Evolutionary conservation across 2,797 vertebrate genomes (phyloP), one percentile per base, ranked within the genome.

Genomic region (Eleutherodactylus coqui): DNA sequence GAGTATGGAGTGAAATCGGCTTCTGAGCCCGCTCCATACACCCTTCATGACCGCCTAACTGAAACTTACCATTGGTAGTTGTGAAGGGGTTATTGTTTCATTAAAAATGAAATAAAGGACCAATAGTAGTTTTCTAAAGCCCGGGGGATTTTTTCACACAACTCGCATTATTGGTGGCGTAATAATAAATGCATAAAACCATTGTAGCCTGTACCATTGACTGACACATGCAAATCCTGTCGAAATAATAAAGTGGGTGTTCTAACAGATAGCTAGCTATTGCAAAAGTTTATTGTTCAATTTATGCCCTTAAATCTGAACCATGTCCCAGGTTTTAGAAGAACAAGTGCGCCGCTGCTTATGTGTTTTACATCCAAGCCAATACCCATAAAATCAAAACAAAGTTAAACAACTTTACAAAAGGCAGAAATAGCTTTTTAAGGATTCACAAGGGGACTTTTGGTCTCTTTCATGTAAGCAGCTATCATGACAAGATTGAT

Each of bases 401-500:
- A 92, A 92, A 90, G 82, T 93, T 88, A 86, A 92, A 89, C 88
- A 93, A 90, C 90, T 93, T 90, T 89, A 90, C 76, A 85, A 90
- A 91, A 91, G 85, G 90, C 85, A 93, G 90, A 89, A 94, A 92
- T 90, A 90, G 91, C 88, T 87, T 92, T 92, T 91, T 93, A 92
- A 93, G 90, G 90, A 94, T 94, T 93, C 92, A 92, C 87, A 86
- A 84, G 88, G 91, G 86, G 92, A 88, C 88, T 88, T 92, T 90
- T 90, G 92, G 58, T 86, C 81, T 91, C 90, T 92, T 90, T 93
- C 91, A 93, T 93, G 89, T 87, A 88, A 89, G 88, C 80, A 90
- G 87, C 84, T 88, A 92, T 93, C 90, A 84, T 58, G 36, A 43
- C 0, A 83, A 94, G 93, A 94, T 94, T 94, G 92, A 95, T 94